These are phyloP conservation scores for Orthosia gracilis DNA, from an alignment of 2,888 invertebrate genomes.

Conservation along the genomic window DNA sequence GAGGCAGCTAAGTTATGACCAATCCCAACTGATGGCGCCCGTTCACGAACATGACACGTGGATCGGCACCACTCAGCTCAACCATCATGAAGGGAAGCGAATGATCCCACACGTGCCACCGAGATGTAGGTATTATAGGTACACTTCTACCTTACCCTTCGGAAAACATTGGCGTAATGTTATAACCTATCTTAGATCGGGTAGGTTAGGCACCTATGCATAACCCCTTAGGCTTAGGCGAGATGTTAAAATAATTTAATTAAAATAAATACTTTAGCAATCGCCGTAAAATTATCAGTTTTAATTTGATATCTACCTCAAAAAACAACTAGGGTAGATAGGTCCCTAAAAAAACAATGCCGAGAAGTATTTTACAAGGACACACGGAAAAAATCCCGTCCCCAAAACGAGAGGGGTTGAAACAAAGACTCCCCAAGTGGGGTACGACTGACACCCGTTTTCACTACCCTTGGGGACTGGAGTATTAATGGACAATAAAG, in stretches of 20 bases:
- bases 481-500: conserved; percentile 44
- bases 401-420: conserved; percentile 41
- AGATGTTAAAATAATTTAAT: background rate
- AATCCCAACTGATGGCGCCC: too few relatives aligned
- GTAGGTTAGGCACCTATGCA: background rate
- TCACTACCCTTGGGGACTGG: conserved; percentile 3
- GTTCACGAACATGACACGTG: too few relatives aligned
- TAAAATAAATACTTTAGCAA: background rate
- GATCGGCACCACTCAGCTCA: too few relatives aligned
- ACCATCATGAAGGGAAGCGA: too few relatives aligned
- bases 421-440: conserved; percentile 49
- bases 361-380: background rate
- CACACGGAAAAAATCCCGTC: conserved; percentile 29
- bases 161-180: too few relatives aligned
- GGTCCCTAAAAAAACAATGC: background rate
- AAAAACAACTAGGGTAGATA: background rate
- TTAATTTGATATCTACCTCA: conserved; percentile 18
- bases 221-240: too few relatives aligned
- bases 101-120: too few relatives aligned
- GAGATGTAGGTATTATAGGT: too few relatives aligned
- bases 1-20: too few relatives aligned
- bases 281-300: too few relatives aligned
- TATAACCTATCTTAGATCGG: too few relatives aligned
- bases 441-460: conserved; percentile 42
- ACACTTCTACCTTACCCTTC: too few relatives aligned